A percentile compares a stretch with the other conserved stretches of the same genome.
These are phyloP conservation scores for Neodiprion fabricii DNA, from an alignment of 1,140 invertebrate species.

Conservation along the genomic window DNA sequence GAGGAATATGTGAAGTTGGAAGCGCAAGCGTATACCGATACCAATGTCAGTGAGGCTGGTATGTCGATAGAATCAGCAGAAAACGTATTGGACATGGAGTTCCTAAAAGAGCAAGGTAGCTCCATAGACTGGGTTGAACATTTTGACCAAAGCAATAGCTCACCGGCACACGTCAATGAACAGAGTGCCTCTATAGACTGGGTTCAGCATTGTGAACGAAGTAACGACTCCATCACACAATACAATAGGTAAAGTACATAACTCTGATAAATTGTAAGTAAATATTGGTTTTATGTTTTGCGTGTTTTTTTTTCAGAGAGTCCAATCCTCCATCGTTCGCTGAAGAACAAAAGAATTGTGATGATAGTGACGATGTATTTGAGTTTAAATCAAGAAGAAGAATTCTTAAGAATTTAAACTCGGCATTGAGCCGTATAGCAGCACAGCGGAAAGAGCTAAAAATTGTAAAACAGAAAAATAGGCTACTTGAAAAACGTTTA, in stretches of 20 bases:
- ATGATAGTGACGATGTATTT: background rate
- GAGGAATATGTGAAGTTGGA: background rate
- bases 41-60: background rate
- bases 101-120: background rate
- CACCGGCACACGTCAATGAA: background rate
- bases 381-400: background rate
- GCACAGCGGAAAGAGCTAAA: background rate
- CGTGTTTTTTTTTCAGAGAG: background rate
- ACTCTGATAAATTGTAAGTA: background rate
- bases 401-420: background rate
- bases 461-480: background rate
- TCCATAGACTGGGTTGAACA: constrained; percentile 1
- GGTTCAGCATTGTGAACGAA: background rate
- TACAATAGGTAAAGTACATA: background rate
- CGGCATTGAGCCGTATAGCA: background rate
- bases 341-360: background rate
- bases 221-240: background rate
- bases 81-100: background rate
- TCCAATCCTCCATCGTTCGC: background rate
- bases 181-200: background rate
- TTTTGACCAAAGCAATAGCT: constrained; percentile 1
- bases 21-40: background rate
- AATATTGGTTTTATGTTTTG: background rate
- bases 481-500: background rate
- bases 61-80: constrained; percentile 3